These are phyloP conservation scores for Trachelipus rathkii DNA, from an alignment of 1,140 invertebrate genomes.

Conservation along the genomic window DNA sequence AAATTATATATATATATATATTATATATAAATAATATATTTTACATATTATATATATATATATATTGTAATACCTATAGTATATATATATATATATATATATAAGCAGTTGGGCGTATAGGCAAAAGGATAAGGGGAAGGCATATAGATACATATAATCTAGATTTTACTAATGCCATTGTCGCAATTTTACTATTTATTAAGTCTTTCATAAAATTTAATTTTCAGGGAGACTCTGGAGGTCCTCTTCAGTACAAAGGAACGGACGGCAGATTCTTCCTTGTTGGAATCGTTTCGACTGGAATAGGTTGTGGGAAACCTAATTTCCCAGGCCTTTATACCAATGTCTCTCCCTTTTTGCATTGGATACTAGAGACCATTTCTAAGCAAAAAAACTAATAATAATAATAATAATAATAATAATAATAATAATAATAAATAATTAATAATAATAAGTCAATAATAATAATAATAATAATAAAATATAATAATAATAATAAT, in stretches of 20 bases:
- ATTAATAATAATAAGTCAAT: too few species aligned
- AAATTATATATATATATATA: too few species aligned
- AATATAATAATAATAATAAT: too few species aligned
- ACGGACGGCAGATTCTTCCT: conserved; percentile 76
- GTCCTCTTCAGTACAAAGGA: conserved; percentile 70
- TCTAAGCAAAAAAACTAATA: background rate
- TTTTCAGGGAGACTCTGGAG: conserved; percentile 74
- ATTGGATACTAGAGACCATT: conserved; percentile 60
- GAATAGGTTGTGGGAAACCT: conserved; percentile 68
- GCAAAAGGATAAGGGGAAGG: background rate
- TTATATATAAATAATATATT: too few species aligned
- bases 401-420: too few species aligned
- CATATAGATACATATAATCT: background rate
- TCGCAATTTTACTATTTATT: too few species aligned
- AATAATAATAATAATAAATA: too few species aligned
- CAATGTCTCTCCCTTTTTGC: conserved; percentile 62
- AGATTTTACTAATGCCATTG: background rate
- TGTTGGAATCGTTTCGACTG: conserved; percentile 81
- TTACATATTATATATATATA: too few species aligned
- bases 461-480: too few species aligned
- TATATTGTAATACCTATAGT: too few species aligned
- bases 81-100: too few species aligned
- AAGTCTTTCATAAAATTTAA: too few species aligned
- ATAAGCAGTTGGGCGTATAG: background rate
- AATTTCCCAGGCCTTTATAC: conserved; percentile 77